Conservation (phyloP, 2,797 vertebrate species). For the Remorina albescens region DNA sequence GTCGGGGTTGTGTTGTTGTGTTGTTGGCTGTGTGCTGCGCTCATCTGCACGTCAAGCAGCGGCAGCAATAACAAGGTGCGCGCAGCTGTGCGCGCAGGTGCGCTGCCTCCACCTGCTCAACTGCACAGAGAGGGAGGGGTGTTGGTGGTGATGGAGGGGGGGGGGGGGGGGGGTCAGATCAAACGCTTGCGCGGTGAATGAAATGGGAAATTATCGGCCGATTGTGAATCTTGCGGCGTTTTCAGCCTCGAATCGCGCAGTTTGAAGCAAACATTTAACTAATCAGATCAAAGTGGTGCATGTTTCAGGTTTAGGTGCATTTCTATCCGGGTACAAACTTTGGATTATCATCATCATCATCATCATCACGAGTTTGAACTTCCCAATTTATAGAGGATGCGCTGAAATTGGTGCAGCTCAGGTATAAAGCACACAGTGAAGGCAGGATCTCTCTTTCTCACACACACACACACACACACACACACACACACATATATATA, state of each 20-base stretch:
- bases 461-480: not conserved
- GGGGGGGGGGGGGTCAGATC: slow-evolving; percentile 12
- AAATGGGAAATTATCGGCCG: slow-evolving; percentile 23
- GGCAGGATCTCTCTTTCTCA: too few relatives aligned
- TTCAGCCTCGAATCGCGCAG: not conserved
- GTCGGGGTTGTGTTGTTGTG: slow-evolving; percentile 60
- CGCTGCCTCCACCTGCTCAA: slow-evolving; percentile 78
- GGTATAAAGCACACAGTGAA: slow-evolving; percentile 24
- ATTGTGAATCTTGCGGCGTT: not conserved
- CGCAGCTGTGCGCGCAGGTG: slow-evolving; percentile 78
- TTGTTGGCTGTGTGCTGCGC: slow-evolving; percentile 60
- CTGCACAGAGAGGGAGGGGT: slow-evolving; percentile 12
- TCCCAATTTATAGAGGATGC: not conserved
- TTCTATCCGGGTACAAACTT: not conserved
- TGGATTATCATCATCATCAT: not conserved
- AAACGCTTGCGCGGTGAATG: slow-evolving; percentile 28
- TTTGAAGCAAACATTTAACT: not conserved
- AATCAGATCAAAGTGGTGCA: not conserved
- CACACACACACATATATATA: not conserved
- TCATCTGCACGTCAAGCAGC: slow-evolving; percentile 72
- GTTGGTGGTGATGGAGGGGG: not conserved
- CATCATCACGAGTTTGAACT: not conserved
- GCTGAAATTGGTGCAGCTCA: not conserved
- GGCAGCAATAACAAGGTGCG: slow-evolving; percentile 76
- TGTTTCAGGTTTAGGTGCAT: not conserved